phyloP scores from a whole-genome alignment of 2,888 invertebrate species.

The Liodrosophila aerea region DNA sequence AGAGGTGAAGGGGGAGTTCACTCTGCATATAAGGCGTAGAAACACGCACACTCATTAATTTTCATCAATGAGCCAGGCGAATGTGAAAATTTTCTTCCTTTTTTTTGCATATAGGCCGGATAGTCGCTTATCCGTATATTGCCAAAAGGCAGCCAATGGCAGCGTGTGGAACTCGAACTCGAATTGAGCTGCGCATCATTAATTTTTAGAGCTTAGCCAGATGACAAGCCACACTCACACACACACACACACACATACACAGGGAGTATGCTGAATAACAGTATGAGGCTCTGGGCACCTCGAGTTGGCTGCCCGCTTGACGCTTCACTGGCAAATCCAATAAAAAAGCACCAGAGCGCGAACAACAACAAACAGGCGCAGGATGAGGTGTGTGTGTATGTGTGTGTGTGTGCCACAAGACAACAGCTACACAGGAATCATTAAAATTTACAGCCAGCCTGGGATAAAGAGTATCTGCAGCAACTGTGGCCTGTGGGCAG shows the following conservation, averaged over 20 bases:
- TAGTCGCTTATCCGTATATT: too few species aligned
- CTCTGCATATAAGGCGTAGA: constrained; percentile 53
- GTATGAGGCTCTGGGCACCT: constrained; percentile 35
- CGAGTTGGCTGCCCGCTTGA: constrained; percentile 43
- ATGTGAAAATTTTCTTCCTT: constrained; percentile 63
- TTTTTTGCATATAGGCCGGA: constrained; percentile 65
- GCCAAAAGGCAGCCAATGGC: constrained; percentile 63
- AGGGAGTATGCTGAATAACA: constrained; percentile 5
- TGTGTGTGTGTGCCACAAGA: constrained; percentile 41
- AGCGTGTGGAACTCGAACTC: constrained; percentile 49
- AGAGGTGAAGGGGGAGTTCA: neutral
- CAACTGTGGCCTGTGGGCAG: constrained; percentile 44
- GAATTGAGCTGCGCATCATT: constrained; percentile 80
- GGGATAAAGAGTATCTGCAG: constrained; percentile 36
- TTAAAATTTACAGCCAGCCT: constrained; percentile 53
- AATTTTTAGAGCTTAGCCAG: constrained; percentile 83
- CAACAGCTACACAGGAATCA: constrained; percentile 56
- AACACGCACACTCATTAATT: constrained; percentile 76
- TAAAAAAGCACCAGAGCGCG: constrained; percentile 56
- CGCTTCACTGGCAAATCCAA: constrained; percentile 67
- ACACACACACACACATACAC: constrained; percentile 9
- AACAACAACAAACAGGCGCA: constrained; percentile 44
- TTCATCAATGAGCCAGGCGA: constrained; percentile 71
- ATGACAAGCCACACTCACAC: constrained; percentile 78
- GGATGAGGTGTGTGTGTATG: constrained; percentile 30